Percentiles rank a stretch among this genome's conserved stretches.
Conservation (phyloP, 2,888 invertebrate species). For the Pollenia labialis region DNA sequence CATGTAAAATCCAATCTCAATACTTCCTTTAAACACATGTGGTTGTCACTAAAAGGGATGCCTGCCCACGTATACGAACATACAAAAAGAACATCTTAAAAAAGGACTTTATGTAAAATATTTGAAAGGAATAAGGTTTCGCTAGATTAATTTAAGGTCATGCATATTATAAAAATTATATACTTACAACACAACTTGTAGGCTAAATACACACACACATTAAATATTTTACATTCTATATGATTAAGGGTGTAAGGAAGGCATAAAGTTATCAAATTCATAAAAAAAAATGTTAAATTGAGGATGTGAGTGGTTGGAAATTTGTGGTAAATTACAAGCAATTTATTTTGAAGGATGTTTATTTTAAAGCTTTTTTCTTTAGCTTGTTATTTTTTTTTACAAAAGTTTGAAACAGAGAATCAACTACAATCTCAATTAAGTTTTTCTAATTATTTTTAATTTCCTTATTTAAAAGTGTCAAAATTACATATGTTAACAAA, state of each 20-base stretch:
- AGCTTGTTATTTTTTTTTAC: constrained; percentile 28
- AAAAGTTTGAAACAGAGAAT: constrained; percentile 24
- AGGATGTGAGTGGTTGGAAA: constrained; percentile 67
- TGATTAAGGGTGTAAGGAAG: constrained; percentile 67
- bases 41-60: constrained; percentile 59
- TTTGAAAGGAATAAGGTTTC: constrained; percentile 77
- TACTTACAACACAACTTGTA: constrained; percentile 9
- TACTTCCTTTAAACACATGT: constrained; percentile 38
- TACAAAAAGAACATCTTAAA: constrained; percentile 39
- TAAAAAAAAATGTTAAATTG: constrained; percentile 57
- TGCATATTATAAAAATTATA: constrained; percentile 78
- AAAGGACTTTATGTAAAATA: constrained; percentile 22
- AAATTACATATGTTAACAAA: constrained; percentile 70
- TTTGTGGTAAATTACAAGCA: constrained; percentile 64
- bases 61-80: not conserved
- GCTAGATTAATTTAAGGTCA: constrained; percentile 83
- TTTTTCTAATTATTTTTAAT: constrained; percentile 67
- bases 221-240: constrained; percentile 17
- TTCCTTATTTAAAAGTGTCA: constrained; percentile 64
- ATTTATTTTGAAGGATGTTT: constrained; percentile 47
- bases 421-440: constrained; percentile 12
- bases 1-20: constrained; percentile 28
- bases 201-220: not conserved
- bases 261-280: constrained; percentile 68
- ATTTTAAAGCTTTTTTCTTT: constrained; percentile 33